These are phyloP conservation scores for Diarsia mendica DNA, from an alignment of 2,888 invertebrate species.

Conservation along the genomic window DNA sequence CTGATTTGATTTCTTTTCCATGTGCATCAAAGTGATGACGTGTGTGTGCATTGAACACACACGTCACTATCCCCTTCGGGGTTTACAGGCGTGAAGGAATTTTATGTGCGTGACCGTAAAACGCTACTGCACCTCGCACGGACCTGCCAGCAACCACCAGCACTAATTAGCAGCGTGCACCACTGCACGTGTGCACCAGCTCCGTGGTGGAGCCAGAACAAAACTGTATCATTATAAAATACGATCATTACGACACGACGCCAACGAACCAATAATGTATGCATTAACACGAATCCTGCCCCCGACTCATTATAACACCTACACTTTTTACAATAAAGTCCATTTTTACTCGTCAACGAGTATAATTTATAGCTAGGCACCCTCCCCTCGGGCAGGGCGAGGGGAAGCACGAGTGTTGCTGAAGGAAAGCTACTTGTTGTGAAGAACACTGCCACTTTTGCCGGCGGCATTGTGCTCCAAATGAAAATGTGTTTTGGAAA, in stretches of 20 bases:
- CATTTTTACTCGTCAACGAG: slow-evolving; percentile 53
- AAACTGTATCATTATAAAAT: slow-evolving; percentile 69
- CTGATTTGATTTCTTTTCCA: too few relatives aligned
- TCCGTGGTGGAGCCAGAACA: slow-evolving; percentile 38
- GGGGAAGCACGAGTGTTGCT: slow-evolving; percentile 63
- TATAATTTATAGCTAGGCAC: slow-evolving; percentile 68
- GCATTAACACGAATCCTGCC: slow-evolving; percentile 67
- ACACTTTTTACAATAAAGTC: slow-evolving; percentile 49
- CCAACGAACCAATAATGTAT: slow-evolving; percentile 71
- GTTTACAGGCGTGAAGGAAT: too few relatives aligned
- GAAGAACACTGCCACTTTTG: slow-evolving; percentile 80
- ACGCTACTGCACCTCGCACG: neutral
- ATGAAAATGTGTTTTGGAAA: slow-evolving; percentile 63
- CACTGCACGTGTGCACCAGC: slow-evolving; percentile 31
- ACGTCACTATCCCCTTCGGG: too few relatives aligned
- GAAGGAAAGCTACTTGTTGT: slow-evolving; percentile 78
- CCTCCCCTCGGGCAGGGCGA: slow-evolving; percentile 58
- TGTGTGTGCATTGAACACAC: too few relatives aligned
- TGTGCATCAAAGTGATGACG: neutral
- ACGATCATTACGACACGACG: slow-evolving; percentile 68
- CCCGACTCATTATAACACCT: slow-evolving; percentile 35
- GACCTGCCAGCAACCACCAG: neutral
- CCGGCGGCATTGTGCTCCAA: slow-evolving; percentile 67
- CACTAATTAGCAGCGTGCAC: neutral
- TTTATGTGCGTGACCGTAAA: too few relatives aligned